phyloP scores from a whole-genome alignment of 1,140 invertebrate species.

The Venturia canescens region DNA sequence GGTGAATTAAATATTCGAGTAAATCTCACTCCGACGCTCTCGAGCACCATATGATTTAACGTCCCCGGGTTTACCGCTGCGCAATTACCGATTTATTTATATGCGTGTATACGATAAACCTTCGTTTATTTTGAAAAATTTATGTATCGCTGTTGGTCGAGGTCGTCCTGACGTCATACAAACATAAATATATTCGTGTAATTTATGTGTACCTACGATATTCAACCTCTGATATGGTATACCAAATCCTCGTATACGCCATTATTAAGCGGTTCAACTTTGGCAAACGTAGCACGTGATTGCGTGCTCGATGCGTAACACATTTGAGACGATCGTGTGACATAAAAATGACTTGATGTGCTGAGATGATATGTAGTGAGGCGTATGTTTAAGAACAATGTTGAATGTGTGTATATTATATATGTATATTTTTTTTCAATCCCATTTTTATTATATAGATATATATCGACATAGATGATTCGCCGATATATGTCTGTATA shows the following conservation, averaged over 20 bases:
- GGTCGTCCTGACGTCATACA: background rate
- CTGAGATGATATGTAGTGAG: conserved; percentile 28
- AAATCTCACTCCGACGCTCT: background rate
- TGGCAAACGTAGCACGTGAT: background rate
- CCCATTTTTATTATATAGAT: background rate
- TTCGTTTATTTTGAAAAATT: background rate
- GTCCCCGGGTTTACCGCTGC: background rate
- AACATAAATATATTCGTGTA: background rate
- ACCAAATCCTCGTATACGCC: background rate
- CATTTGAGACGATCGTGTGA: background rate
- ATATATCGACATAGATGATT: background rate
- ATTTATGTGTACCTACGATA: background rate
- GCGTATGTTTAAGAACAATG: conserved; percentile 6
- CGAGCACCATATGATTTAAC: background rate
- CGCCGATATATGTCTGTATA: background rate
- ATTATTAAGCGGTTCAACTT: conserved; percentile 11
- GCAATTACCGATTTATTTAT: conserved; percentile 5
- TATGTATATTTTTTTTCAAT: background rate
- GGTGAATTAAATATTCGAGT: background rate
- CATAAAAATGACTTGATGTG: conserved; percentile 12
- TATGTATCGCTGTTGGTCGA: background rate
- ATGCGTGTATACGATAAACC: background rate
- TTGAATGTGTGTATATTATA: background rate
- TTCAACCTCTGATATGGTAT: background rate
- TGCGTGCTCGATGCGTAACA: conserved; percentile 26